Evolutionary conservation across 1,140 invertebrate species (phyloP), one percentile per base, ranked within the genome.

Genomic region (Drosophila baimaii): DNA sequence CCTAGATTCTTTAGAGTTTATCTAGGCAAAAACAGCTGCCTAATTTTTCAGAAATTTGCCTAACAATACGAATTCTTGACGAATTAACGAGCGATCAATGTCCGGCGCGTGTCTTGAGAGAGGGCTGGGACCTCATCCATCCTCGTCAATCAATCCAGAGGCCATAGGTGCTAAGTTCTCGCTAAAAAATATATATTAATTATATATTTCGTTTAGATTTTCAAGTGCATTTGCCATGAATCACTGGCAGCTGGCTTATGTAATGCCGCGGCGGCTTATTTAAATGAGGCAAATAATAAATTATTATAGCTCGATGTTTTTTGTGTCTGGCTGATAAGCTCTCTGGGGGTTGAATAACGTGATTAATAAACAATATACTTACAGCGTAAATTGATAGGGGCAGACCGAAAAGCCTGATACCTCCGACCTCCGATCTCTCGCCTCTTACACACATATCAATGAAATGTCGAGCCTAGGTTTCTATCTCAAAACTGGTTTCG

Each of bases 291-390:
- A 47, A 49, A 79, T 71, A 71, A 68, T 49, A 54, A 64, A 70
- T 79, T 77, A 83, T 79, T 62, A 37, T 70, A 59, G 54, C 27
- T 62, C 13, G 41, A 52, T 66, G 56, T 44, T 81, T 54, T 73
- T n/a, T n/a, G n/a, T 80, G 75, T 79, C 75, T 69, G 75, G 19
- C 79, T 79, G 83, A 88, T 86, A 86, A 86, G 82, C 80, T n/a
- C 8, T n/a, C 12, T 46, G 55, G 23, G 65, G 39, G 43, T 70
- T 81, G 77, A 77, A 51, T 73, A 81, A 73, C 74, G 49, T 41
- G 52, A 68, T 54, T 59, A 69, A 56, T 75, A 82, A 79, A 68
- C 83, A 86, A 46, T 86, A 75, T 86, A 39, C 27, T 39, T 82
- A 86, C 81, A 57, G n/a, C 51, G 35, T 51, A 73, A 61, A 52